phyloP scores from a whole-genome alignment of 2,888 invertebrate species.

The Dinocampus coccinellae region DNA sequence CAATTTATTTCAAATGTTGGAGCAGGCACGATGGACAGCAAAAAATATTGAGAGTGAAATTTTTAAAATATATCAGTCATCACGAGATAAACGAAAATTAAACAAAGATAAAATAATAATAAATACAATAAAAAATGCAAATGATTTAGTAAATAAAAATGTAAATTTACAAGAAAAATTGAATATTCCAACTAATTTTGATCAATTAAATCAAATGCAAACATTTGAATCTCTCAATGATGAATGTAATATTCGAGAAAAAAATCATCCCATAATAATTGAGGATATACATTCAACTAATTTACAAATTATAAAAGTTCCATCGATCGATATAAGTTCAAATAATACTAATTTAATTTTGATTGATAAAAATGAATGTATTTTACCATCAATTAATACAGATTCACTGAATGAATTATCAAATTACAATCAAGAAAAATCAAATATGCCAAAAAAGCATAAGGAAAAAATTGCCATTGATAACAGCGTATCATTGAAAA shows the following conservation, averaged over 20 bases:
- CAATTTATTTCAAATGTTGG: constrained; percentile 56
- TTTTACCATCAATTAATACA: neutral
- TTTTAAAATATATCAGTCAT: constrained; percentile 49
- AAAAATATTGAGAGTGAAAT: constrained; percentile 55
- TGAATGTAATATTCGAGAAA: constrained; percentile 1
- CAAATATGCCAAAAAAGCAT: no score
- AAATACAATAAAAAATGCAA: neutral
- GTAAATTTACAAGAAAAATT: constrained; percentile 22
- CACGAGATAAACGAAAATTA: constrained; percentile 36
- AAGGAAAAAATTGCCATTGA: constrained; percentile 23
- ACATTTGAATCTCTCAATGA: neutral
- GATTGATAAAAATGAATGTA: neutral
- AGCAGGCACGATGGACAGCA: constrained; percentile 58
- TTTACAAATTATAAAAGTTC: neutral
- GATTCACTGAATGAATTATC: neutral
- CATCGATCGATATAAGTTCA: neutral
- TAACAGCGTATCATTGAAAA: constrained; percentile 23
- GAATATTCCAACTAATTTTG: neutral
- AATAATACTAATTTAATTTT: neutral
- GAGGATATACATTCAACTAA: neutral
- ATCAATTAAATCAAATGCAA: constrained; percentile 13
- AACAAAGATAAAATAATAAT: neutral
- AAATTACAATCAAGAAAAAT: neutral
- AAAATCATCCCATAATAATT: neutral
- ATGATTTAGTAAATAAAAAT: constrained; percentile 29